Conservation (phyloP, 2,113 vertebrate genomes). For the Nothobranchius kuhntae region DNA sequence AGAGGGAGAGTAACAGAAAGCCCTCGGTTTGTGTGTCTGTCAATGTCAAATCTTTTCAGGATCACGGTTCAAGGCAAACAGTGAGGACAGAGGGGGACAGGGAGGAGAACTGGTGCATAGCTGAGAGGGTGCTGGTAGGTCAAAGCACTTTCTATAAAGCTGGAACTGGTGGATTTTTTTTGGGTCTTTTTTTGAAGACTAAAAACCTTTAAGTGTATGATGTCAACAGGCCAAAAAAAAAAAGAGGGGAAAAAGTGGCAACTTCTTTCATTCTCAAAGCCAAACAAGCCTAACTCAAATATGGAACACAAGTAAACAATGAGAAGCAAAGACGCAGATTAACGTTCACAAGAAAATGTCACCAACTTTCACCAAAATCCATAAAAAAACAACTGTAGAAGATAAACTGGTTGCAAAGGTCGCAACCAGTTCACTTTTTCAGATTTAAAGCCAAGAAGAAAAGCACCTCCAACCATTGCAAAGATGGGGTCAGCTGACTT, state of each 20-base stretch:
- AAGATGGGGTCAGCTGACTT: not conserved
- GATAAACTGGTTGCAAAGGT: not conserved
- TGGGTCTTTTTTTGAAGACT: conserved; percentile 38
- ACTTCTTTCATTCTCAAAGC: not conserved
- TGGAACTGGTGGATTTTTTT: conserved; percentile 32
- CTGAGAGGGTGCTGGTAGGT: conserved; percentile 62
- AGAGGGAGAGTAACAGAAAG: conserved; percentile 50
- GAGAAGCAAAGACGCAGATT: no score
- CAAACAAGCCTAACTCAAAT: not conserved
- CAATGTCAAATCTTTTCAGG: conserved; percentile 71
- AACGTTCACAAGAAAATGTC: not conserved
- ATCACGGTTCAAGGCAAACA: conserved; percentile 66
- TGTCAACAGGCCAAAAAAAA: conserved; percentile 22
- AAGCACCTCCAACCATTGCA: not conserved
- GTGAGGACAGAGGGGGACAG: conserved; percentile 42
- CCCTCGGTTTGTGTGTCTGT: conserved; percentile 68
- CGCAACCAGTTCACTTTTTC: not conserved
- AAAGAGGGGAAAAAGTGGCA: not conserved
- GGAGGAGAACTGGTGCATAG: conserved; percentile 42
- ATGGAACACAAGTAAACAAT: not conserved
- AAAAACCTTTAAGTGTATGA: conserved; percentile 26
- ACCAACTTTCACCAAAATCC: not conserved
- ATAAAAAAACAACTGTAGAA: not conserved
- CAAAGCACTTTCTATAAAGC: conserved; percentile 50
- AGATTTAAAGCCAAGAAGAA: not conserved